phyloP scores from a whole-genome alignment of 2,888 invertebrate genomes.

The Rhorus exstirpatorius region DNA sequence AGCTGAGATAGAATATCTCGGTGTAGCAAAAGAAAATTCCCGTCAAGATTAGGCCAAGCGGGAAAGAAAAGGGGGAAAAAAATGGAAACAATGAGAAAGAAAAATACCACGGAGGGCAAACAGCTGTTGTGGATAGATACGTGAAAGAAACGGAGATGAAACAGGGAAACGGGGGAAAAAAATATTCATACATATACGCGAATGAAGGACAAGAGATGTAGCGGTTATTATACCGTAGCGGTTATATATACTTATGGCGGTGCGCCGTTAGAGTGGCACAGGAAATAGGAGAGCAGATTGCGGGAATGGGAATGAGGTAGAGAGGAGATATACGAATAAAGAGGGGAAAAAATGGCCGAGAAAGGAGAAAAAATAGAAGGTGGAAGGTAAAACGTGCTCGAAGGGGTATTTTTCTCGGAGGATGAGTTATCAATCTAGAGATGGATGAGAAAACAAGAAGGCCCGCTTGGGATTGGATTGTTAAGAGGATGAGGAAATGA shows the following conservation, averaged over 20 bases:
- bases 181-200: neutral
- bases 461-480: constrained; percentile 59
- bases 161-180: neutral
- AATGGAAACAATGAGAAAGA: neutral
- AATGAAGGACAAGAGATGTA: neutral
- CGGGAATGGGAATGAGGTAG: constrained; percentile 3
- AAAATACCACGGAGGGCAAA: neutral
- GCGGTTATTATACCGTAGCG: neutral
- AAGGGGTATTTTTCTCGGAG: constrained; percentile 31
- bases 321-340: neutral
- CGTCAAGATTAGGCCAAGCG: neutral
- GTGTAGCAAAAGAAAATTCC: neutral
- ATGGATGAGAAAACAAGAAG: constrained; percentile 69
- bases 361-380: neutral
- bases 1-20: neutral
- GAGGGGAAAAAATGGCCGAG: constrained; percentile 2
- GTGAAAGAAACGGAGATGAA: neutral
- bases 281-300: neutral
- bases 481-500: constrained; percentile 24
- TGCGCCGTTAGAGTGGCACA: neutral
- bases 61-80: too few species aligned
- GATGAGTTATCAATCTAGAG: constrained; percentile 61
- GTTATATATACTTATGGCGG: neutral
- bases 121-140: neutral
- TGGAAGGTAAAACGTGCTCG: constrained; percentile 7